Percentiles rank a stretch among this genome's conserved stretches.
phyloP scores from a whole-genome alignment of 2,797 vertebrate species.

The Hipposideros larvatus region DNA sequence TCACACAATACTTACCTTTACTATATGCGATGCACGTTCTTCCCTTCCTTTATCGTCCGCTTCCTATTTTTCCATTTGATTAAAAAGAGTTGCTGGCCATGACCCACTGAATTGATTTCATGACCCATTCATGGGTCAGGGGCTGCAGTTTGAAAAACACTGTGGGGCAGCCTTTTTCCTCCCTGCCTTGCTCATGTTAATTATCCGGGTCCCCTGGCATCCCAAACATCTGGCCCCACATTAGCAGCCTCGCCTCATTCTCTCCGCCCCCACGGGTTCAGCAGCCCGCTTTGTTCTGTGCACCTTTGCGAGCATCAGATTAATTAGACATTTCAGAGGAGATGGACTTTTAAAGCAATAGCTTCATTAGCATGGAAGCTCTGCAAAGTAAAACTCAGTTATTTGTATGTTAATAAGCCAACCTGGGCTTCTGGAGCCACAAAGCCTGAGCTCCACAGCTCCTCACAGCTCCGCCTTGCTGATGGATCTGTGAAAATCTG shows the following conservation, averaged over 20 bases:
- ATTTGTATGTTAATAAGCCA: conserved; percentile 73
- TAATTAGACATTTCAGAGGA: conserved; percentile 79
- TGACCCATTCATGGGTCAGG: neutral
- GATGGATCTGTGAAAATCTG: neutral
- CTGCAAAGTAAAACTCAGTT: conserved; percentile 60
- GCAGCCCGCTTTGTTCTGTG: conserved; percentile 45
- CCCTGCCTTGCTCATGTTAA: neutral
- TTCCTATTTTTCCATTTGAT: neutral
- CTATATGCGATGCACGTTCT: neutral
- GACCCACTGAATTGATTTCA: neutral
- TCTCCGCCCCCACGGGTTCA: neutral
- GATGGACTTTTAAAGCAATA: conserved; percentile 72
- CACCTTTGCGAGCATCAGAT: conserved; percentile 70
- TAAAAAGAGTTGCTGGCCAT: neutral
- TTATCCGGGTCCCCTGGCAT: neutral
- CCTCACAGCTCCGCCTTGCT: neutral
- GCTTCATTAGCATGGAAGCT: conserved; percentile 72
- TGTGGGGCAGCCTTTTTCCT: neutral
- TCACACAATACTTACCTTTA: neutral
- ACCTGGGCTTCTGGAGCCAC: neutral
- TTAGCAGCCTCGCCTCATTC: conserved; percentile 50
- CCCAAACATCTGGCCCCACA: neutral
- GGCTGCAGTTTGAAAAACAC: neutral
- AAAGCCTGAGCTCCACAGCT: neutral
- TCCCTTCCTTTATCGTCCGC: neutral